phyloP scores from a whole-genome alignment of 1,140 invertebrate species.

The Neodiprion fabricii region DNA sequence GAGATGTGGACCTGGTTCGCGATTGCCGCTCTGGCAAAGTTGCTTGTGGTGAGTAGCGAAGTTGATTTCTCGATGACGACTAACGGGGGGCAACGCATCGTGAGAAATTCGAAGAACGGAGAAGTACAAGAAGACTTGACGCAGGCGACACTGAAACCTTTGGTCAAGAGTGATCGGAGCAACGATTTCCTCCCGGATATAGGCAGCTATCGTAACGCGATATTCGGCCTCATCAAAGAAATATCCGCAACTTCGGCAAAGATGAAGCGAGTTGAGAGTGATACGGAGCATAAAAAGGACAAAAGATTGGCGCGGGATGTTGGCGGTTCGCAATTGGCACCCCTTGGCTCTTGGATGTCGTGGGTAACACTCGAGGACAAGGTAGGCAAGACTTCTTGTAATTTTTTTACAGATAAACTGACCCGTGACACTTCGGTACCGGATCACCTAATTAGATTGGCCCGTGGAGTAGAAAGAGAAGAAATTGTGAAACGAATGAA shows the following conservation, averaged over 20 bases:
- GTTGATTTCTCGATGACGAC: not conserved
- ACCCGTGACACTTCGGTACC: too few species aligned
- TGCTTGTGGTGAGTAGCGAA: not conserved
- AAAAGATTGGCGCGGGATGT: not conserved
- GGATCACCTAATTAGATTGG: too few species aligned
- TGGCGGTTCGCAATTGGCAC: not conserved
- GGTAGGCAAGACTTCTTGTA: not conserved
- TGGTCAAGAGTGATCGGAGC: not conserved
- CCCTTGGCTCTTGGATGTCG: not conserved
- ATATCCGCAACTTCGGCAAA: not conserved
- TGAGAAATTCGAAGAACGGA: not conserved
- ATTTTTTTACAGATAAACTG: too few species aligned
- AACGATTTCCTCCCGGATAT: not conserved
- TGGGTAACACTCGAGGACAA: not conserved
- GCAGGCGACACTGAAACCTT: not conserved
- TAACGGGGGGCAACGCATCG: not conserved
- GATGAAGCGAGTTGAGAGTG: not conserved
- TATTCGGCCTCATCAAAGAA: not conserved
- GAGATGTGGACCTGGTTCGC: slow-evolving; percentile 9
- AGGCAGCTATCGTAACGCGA: not conserved
- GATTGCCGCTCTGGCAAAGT: not conserved
- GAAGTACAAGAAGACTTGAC: not conserved
- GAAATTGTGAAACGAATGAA: too few species aligned
- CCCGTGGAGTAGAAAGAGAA: too few species aligned
- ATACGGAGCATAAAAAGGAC: not conserved